phyloP scores from a whole-genome alignment of 2,888 invertebrate genomes.

The Drosophila pullipes region DNA sequence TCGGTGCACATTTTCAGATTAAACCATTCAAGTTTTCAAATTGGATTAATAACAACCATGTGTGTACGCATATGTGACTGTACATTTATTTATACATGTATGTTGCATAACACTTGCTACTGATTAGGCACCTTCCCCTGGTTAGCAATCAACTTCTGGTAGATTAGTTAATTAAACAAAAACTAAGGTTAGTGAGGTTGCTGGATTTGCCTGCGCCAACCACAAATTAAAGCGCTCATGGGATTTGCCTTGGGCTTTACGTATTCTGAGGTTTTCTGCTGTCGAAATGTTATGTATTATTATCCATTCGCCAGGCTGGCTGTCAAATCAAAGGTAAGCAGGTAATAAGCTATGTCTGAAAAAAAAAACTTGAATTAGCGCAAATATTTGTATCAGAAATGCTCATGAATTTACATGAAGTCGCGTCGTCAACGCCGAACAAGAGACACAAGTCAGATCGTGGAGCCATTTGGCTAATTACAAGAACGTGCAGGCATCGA shows the following conservation, averaged over 20 bases:
- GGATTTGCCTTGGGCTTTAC: conserved; percentile 39
- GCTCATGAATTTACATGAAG: not conserved
- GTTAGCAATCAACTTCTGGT: not conserved
- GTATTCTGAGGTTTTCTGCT: conserved; percentile 38
- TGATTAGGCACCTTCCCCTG: not conserved
- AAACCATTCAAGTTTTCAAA: conserved; percentile 55
- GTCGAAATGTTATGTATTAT: conserved; percentile 16
- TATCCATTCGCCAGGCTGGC: conserved; percentile 20
- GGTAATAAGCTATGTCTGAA: conserved; percentile 1
- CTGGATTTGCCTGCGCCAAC: conserved; percentile 21
- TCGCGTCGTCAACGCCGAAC: conserved; percentile 6
- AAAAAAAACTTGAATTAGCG: not conserved
- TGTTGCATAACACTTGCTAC: not conserved
- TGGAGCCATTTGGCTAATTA: conserved; percentile 76
- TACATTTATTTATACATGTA: not conserved
- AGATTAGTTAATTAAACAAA: conserved; percentile 68
- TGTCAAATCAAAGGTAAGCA: not conserved
- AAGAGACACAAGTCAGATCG: conserved; percentile 41
- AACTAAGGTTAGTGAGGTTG: conserved; percentile 25
- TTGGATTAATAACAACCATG: conserved; percentile 58
- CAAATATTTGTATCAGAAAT: conserved; percentile 16
- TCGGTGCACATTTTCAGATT: conserved; percentile 56
- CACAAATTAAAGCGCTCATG: conserved; percentile 53
- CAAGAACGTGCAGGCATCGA: conserved; percentile 65
- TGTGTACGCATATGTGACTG: conserved; percentile 2